phyloP scores from a whole-genome alignment of 2,797 vertebrate species.

The Falco berigora region DNA sequence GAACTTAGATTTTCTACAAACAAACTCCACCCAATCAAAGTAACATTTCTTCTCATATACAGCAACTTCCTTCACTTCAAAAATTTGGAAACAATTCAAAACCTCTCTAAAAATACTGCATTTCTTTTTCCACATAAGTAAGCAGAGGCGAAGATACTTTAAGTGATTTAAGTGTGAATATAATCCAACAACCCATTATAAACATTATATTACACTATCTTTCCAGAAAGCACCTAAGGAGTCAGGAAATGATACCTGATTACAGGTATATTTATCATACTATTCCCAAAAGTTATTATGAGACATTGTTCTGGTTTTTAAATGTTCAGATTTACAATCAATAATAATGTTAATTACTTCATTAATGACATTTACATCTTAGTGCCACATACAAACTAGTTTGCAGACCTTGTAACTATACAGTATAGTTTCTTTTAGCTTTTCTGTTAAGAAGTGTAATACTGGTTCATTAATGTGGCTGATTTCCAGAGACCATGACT shows the following conservation, averaged over 20 bases:
- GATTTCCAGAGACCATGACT: background rate
- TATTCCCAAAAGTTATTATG: background rate
- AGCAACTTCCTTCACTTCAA: background rate
- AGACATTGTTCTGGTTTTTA: background rate
- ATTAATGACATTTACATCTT: conserved; percentile 9
- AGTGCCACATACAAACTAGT: background rate
- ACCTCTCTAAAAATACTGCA: background rate
- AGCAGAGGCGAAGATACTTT: background rate
- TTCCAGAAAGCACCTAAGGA: background rate
- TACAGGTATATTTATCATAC: background rate
- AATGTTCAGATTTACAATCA: background rate
- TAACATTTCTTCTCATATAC: background rate
- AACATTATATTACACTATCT: background rate
- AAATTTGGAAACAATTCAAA: background rate
- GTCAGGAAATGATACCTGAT: background rate
- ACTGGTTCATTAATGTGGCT: background rate
- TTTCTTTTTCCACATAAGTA: background rate
- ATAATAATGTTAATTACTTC: background rate
- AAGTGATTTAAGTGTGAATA: background rate
- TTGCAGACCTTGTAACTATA: background rate
- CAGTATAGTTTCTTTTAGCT: background rate
- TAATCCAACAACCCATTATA: background rate
- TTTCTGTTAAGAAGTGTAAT: background rate
- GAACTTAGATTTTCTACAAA: background rate
- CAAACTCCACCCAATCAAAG: background rate